Base-by-base conservation (phyloP, 1,140 invertebrate species). In the Gonatopus flavifemur region DNA sequence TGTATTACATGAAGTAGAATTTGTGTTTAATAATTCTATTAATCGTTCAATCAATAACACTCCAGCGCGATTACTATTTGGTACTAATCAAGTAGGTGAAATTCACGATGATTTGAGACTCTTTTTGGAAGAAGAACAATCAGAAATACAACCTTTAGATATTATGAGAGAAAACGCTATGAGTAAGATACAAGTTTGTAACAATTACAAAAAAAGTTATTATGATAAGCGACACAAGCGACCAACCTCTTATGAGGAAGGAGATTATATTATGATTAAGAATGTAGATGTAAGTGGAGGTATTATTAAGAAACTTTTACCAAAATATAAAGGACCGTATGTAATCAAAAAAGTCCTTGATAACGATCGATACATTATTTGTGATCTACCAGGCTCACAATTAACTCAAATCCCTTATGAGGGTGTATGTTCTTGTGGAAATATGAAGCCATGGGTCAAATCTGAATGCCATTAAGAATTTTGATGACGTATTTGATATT, bases 251-350 rank as follows among this genome's bases (percentile, higher is more conserved):
- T 63, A 59, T 52, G 39, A 50, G 7, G 22, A 31, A 1, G 62
- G 53, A 12, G 58, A 69, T 46, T 57, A 56, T 2, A 53, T 69
- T 0, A 45, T 63, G 33, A 52, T 64, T 18, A 43, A 51, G 43
- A 62, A 62, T 31, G n/a, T 54, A 5, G 57, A 65, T 42, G 52
- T 45, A 12, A 53, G 55, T 3, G 30, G 25, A 1, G 56, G 56
- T 0, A 40, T 53, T 10, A 57, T 52, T 21, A 55, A 50, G 37
- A 64, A 66, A 37, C 31, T 64, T 1, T 21, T 54, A 1, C 50
- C 49, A 3, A 50, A 53, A 33, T 59, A 35, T 31, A 53, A 56
- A 39, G 57, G 52, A 31, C 59, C 50, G n/a, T 57, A 55, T 43
- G 33, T 39, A 32, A 37, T 64, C 9, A 30, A 50, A 16, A 55